Base-by-base conservation (phyloP, 37 sponge, comb jelly and placozoan species). In the Tethya wilhelma region DNA sequence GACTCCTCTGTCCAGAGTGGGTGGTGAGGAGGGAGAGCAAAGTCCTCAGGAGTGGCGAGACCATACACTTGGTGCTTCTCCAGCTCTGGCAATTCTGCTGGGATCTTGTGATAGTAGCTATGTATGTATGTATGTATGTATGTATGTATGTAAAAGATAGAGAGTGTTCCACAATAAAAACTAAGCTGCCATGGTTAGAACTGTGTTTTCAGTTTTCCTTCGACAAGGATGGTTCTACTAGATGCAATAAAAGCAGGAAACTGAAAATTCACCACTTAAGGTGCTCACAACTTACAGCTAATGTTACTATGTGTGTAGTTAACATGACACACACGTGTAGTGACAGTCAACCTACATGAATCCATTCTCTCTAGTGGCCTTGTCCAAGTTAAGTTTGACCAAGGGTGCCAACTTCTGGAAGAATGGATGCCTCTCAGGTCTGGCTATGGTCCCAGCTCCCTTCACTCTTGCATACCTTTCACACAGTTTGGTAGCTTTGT, bases 91-190 rank as follows among this genome's bases (percentile, higher is more conserved):
- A 94, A 44, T 56, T 96, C 95, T 2, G 85, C 95, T 28, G 99
- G 99, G 3, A 98, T 69, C 79, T 91, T 98, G 34, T 98, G 99
- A 68, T 96, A 88, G 76, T 92, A 98, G 23, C 99, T 98, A 63
- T 1, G 57, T 22, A 2, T 58, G 59, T 29, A n/a, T n/a, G n/a
- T n/a, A n/a, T n/a, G n/a, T n/a, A n/a, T n/a, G n/a, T n/a, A n/a
- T 49, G 53, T 49, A 49, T 19, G 14, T 49, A 19, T 49, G 53
- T 49, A 49, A 19, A 49, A 49, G 14, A n/a, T n/a, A n/a, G n/a
- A n/a, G n/a, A n/a, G n/a, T n/a, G n/a, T n/a, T n/a, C n/a, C n/a
- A n/a, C n/a, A n/a, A n/a, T n/a, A n/a, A n/a, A n/a, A n/a, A n/a
- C n/a, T n/a, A n/a, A n/a, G n/a, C n/a, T n/a, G n/a, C n/a, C n/a